These are phyloP conservation scores for Botia almorhae DNA, from an alignment of 2,797 vertebrate species.

Conservation along the genomic window DNA sequence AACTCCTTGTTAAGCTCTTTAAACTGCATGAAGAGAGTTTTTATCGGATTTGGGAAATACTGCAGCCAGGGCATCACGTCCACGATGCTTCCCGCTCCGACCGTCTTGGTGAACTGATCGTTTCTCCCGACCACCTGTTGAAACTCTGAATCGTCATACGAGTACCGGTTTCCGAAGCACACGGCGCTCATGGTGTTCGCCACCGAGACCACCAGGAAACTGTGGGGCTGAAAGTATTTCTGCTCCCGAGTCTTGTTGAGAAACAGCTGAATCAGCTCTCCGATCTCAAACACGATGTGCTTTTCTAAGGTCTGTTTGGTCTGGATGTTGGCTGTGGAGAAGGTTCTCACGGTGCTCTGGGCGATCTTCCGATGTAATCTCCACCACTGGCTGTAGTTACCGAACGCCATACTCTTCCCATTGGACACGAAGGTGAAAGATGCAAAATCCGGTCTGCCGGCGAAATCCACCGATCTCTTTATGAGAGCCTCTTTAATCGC, in stretches of 20 bases:
- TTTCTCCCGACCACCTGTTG: conserved; percentile 87
- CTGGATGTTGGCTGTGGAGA: conserved; percentile 80
- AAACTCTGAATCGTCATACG: conserved; percentile 88
- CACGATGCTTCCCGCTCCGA: conserved; percentile 93
- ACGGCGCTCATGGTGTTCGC: conserved; percentile 94
- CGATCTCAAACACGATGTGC: conserved; percentile 84
- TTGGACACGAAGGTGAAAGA: conserved; percentile 82
- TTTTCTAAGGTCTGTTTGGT: conserved; percentile 82
- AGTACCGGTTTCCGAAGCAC: conserved; percentile 92
- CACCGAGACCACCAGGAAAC: conserved; percentile 82
- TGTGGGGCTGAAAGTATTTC: conserved; percentile 76
- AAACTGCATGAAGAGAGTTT: conserved; percentile 86
- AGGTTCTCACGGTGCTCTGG: conserved; percentile 82
- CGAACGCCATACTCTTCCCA: conserved; percentile 87
- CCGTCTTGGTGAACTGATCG: conserved; percentile 88
- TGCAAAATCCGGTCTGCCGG: conserved; percentile 87
- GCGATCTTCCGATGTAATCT: conserved; percentile 84
- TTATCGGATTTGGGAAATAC: conserved; percentile 91
- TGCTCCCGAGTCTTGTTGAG: conserved; percentile 72
- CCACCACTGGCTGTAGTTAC: conserved; percentile 81
- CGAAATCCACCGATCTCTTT: conserved; percentile 84
- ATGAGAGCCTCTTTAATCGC: conserved; percentile 88
- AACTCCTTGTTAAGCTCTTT: conserved; percentile 87
- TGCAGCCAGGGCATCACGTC: conserved; percentile 95
- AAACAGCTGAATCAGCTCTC: conserved; percentile 82